Evolutionary conservation across 2,797 vertebrate genomes (phyloP), one percentile per base, ranked within the genome.

Genomic region (Periparus ater): DNA sequence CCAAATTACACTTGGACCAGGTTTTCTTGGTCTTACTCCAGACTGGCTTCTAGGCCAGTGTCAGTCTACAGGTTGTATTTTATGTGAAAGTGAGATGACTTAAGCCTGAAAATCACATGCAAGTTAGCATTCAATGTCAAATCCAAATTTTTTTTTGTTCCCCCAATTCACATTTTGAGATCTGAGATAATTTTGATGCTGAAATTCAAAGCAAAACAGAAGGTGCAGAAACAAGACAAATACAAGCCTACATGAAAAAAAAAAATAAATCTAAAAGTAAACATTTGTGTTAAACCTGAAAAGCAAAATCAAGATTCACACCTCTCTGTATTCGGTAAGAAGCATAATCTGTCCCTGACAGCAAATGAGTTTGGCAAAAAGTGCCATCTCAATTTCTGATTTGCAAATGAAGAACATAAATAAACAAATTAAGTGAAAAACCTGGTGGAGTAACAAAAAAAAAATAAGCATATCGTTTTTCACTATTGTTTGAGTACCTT

Each of bases 151-250:
- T 25, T 12, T 88, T 42, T 82, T 17, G 4, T 78, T 86, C 88
- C 21, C 45, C 34, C 21, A 23, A 74, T 75, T 85, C 47, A 68
- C 13, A 20, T 68, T 84, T 75, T 73, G 62, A 68, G 58, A 89
- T 78, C 27, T 83, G 54, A 80, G 78, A 84, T 81, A 0, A 38
- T 85, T 88, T 84, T 85, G 29, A 47, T 70, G 51, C 40, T 81
- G 58, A 94, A 82, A 92, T 85, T 75, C 40, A 84, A 85, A 92
- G 47, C 54, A 62, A 89, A 93, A 89, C 19, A 73, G 42, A 71
- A 71, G 40, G 17, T 60, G 40, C 36, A 76, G 27, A 70, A 74
- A 29, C 29, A 81, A 62, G 22, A 91, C n/a, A 76, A 74, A 81
- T 23, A 74, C 45, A 95, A 89, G 17, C 17, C 23, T 61, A 45